Base-by-base conservation (phyloP, 2,888 invertebrate genomes). In the Orthonevra nobilis region DNA sequence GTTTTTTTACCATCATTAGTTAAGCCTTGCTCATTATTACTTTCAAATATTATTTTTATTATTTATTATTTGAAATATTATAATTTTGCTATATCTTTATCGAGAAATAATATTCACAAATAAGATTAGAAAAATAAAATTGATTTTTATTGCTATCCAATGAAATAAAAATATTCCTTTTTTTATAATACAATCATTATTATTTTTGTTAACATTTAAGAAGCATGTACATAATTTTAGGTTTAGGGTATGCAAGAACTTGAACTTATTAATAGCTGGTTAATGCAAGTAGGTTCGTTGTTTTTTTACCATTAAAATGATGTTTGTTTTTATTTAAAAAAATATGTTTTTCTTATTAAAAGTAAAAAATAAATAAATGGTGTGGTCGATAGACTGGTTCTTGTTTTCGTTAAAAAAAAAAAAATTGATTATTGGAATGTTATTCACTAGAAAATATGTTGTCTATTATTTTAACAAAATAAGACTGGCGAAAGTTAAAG, bases 21-120 rank as follows among this genome's bases (percentile, higher is more conserved):
- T 79, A 79, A 79, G 79, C 79, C 68, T 73, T 66, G 79, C 73
- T 79, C 46, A 46, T 63, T 75, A 48, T 66, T 44, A n/a, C n/a
- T 50, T 5, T 60, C 26, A 34, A 36, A 30, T 61, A 48, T 75
- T 36, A 54, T 26, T 19, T 12, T 58, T 26, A 48, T 5, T 34
- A 40, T 40, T 60, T 34, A 14, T 52, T 58, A 14, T 26, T 32
- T 19, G 28, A 19, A 20, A n/a, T 40, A 3, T 42, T 34, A 19
- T 10, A 23, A 19, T 12, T 30, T 5, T 12, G n/a, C 44, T 48
- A 23, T 54, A 32, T 12, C 28, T 40, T 50, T 5, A 30, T 30
- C 17, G 3, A 38, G 14, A 28, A 69, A 42, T 9, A 61, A 75
- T 42, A 48, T 69, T 69, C 38, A 69, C 44, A 69, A 20, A 23